These are phyloP conservation scores for Sinocyclocheilus anophthalmus DNA, from an alignment of 2,113 vertebrate species.

Conservation along the genomic window DNA sequence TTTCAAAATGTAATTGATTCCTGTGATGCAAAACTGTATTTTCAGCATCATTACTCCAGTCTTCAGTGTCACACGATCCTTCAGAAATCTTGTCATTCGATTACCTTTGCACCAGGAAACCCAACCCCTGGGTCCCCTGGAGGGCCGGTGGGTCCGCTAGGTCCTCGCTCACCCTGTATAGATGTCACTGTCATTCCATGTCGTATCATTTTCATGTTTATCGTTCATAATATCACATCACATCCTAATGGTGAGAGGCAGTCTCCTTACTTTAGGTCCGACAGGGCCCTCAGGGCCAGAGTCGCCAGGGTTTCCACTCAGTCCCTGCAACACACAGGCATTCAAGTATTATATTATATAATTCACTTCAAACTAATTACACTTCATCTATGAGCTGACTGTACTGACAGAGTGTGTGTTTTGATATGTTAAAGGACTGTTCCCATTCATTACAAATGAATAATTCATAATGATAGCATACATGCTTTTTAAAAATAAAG, in stretches of 20 bases:
- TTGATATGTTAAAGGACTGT: not conserved
- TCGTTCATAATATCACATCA: not conserved
- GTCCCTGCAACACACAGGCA: conserved; percentile 70
- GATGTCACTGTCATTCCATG: not conserved
- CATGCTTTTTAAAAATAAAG: too few relatives aligned
- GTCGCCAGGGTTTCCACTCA: conserved; percentile 78
- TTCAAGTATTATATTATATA: too few relatives aligned
- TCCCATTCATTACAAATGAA: not conserved
- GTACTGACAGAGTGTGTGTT: not conserved
- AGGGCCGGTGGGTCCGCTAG: conserved; percentile 77
- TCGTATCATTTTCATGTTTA: not conserved
- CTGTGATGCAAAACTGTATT: too few relatives aligned
- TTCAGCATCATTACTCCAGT: too few relatives aligned
- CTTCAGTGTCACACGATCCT: too few relatives aligned
- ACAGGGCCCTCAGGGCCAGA: conserved; percentile 78
- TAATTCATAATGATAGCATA: too few relatives aligned
- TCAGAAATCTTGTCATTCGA: not conserved
- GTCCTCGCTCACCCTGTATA: conserved; percentile 74
- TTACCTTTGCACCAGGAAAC: conserved; percentile 85
- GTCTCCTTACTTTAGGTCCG: conserved; percentile 82
- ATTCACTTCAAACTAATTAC: not conserved
- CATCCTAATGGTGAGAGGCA: not conserved
- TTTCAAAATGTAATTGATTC: too few relatives aligned
- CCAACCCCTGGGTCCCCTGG: conserved; percentile 79
- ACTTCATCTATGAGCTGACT: not conserved